These are phyloP conservation scores for Pygocentrus nattereri DNA, from an alignment of 2,797 vertebrate genomes.

Conservation along the genomic window DNA sequence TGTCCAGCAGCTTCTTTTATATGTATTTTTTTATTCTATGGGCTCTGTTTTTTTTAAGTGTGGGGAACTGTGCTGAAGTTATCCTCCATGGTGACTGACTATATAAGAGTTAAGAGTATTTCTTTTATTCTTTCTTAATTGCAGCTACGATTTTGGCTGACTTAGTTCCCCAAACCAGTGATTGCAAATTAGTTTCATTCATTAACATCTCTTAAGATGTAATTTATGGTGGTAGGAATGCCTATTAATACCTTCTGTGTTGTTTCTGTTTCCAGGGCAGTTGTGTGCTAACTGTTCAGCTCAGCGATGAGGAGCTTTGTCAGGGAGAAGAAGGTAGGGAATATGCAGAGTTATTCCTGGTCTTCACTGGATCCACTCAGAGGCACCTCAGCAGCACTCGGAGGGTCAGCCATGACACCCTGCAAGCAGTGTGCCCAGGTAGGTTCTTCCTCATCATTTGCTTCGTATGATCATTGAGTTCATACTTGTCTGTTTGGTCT, in stretches of 20 bases:
- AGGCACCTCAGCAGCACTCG: conserved; percentile 90
- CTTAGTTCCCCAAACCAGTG: neutral
- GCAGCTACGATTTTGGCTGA: too few species aligned
- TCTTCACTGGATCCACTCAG: conserved; percentile 90
- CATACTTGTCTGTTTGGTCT: too few species aligned
- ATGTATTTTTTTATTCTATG: too few species aligned
- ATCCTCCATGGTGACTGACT: neutral
- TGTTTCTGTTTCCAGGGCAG: conserved; percentile 81
- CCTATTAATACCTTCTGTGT: neutral
- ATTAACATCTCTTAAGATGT: neutral
- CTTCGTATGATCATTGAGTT: too few species aligned
- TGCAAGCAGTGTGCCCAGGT: conserved; percentile 94
- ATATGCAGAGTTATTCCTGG: conserved; percentile 89
- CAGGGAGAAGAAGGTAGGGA: conserved; percentile 75
- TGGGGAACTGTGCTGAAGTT: too few species aligned
- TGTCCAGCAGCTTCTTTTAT: too few species aligned
- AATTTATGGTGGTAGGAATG: neutral
- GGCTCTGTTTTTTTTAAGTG: too few species aligned
- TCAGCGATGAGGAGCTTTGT: conserved; percentile 84
- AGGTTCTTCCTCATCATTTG: conserved; percentile 64
- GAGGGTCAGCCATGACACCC: conserved; percentile 84
- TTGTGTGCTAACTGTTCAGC: conserved; percentile 90
- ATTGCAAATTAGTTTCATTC: neutral
- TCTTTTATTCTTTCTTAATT: too few species aligned
- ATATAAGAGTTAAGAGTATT: neutral